These are phyloP conservation scores for Polypedilum pembai DNA, from an alignment of 1,140 invertebrate genomes.

Conservation along the genomic window DNA sequence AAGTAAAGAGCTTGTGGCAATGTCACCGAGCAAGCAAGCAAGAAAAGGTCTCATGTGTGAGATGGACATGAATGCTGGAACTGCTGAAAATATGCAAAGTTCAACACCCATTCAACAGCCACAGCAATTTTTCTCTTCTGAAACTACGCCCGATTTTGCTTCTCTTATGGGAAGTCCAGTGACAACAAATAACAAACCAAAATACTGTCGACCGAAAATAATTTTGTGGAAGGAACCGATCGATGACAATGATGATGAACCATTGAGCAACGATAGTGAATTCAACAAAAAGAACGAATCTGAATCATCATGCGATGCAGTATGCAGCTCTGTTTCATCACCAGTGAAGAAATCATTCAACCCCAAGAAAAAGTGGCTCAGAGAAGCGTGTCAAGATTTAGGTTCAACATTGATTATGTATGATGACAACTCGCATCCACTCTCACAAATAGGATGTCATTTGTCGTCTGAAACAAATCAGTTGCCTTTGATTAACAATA, in stretches of 20 bases:
- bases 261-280: slow-evolving; percentile 38
- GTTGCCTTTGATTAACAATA: background rate
- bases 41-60: slow-evolving; percentile 35
- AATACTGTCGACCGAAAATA: slow-evolving; percentile 34
- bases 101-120: slow-evolving; percentile 22
- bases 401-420: slow-evolving; percentile 42
- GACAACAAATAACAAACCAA: slow-evolving; percentile 42
- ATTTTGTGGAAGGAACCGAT: slow-evolving; percentile 39
- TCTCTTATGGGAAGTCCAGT: slow-evolving; percentile 31
- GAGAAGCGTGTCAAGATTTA: slow-evolving; percentile 49
- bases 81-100: background rate
- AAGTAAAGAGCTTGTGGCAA: slow-evolving; percentile 8
- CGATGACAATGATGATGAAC: slow-evolving; percentile 38
- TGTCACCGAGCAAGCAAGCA: slow-evolving; percentile 34
- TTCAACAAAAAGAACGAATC: slow-evolving; percentile 31
- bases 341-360: slow-evolving; percentile 45
- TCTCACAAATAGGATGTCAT: background rate
- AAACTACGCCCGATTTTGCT: background rate
- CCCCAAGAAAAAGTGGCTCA: slow-evolving; percentile 57
- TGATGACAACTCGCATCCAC: slow-evolving; percentile 36
- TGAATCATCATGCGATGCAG: no score
- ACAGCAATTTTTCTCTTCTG: background rate
- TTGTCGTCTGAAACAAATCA: background rate
- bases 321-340: slow-evolving; percentile 36
- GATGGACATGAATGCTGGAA: slow-evolving; percentile 33